Base-by-base conservation (phyloP, 1,140 invertebrate genomes). In the Drosophila miranda region DNA sequence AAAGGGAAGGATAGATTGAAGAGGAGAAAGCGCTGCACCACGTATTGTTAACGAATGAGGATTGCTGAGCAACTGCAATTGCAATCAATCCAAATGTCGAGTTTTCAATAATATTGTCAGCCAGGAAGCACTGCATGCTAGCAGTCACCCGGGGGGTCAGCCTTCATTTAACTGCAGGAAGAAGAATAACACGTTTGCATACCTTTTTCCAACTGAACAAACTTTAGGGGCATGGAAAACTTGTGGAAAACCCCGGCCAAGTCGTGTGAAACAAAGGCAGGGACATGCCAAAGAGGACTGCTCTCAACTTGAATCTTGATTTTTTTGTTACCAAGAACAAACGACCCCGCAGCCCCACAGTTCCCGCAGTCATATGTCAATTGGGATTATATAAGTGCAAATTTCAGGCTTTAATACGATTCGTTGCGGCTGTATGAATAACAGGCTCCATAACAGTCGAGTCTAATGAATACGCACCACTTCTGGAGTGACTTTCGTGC, bases 61-160 rank as follows among this genome's bases (percentile, higher is more conserved):
- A 55, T 49, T 48, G 56, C 14, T 23, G 34, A 38, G 34, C 38
- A 70, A 72, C 68, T 72, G 69, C 62, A 84, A 86, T 64, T 87
- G 82, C 82, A 78, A 86, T 86, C 81, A 86, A 86, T 86, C 82
- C 82, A 86, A 82, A 86, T 71, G 81, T 87, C 81, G 73, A 64
- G 59, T 62, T 86, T 78, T 86, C 82, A 87, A 86, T 86, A 82
- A 86, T 82, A 86, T 86, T 86, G 78, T 82, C 81, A 86, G 55
- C 73, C 66, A 68, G 54, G 46, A 34, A 57, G 43, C 68, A 48
- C 50, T 6, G 61, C 45, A 45, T 46, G 19, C 44, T 45, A 43
- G 59, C 21, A 49, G 52, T 14, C 16, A 60, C 23, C 54, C 21
- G 30, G 41, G 11, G 34, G 34, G 34, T 38, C 34, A 53, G 13